Evolutionary conservation across 2,888 invertebrate species (phyloP), one percentile per base, ranked within the genome.

Genomic region (Xestobium rufovillosum): DNA sequence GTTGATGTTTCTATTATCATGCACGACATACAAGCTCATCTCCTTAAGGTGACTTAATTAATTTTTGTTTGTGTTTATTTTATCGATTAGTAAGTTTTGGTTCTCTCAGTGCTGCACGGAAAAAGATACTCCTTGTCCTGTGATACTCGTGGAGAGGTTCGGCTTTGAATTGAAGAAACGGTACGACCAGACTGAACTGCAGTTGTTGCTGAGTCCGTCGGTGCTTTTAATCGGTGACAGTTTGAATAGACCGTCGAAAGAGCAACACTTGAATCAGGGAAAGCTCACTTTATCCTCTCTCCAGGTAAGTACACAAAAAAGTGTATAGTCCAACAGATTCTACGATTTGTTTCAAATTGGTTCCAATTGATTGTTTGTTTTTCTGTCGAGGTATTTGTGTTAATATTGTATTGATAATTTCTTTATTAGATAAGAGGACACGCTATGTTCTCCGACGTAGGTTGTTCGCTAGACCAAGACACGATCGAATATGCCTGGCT

Each of bases 401-500:
- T 6, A 19, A 19, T 19, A 8, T 19, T n/a, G 23, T n/a, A n/a
- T 19, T n/a, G 23, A 19, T n/a, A 19, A 8, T 19, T 19, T n/a
- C n/a, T n/a, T 19, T 19, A n/a, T 8, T n/a, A 19, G 23, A 19
- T 8, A 19, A 19, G n/a, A 19, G 97, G 96, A 0, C 92, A 95
- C 61, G 94, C 92, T 1, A 88, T 94, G 81, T 98, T 97, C 59
- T 96, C 96, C 50, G 89, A 89, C 56, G 80, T 88, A 37, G 92
- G 90, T 36, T 75, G 92, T 43, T 79, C 82, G 4, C 71, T 95
- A 12, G 91, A 94, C 54, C 85, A 92, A 62, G 96, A 96, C 53
- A 95, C 96, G 0, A 67, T 97, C 11, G 98, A 98, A 61, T 98
- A 98, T 61, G 91, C 87, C 0, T 98, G 98, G 98, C 72, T 96